Percentiles rank a stretch among this genome's conserved stretches.
phyloP scores from a whole-genome alignment of 64 coral and sea anemone species.

The Acropora tenuis region DNA sequence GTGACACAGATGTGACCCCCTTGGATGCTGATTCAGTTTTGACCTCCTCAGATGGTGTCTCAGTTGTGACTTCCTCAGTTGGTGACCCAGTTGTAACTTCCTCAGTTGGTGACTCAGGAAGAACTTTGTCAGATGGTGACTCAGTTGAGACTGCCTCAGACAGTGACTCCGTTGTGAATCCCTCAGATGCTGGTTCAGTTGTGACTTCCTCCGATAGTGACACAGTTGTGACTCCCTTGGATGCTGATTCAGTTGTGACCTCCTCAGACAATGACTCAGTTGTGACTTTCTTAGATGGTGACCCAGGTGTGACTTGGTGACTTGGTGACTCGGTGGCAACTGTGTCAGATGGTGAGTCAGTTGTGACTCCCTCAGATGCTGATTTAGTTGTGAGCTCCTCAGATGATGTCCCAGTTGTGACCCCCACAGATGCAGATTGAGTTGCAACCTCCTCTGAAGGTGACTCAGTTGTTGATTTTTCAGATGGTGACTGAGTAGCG shows the following conservation, averaged over 20 bases:
- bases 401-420: neutral
- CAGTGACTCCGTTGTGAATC: neutral
- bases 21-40: neutral
- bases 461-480: neutral
- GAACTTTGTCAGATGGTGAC: neutral
- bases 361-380: neutral
- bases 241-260: neutral
- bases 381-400: neutral
- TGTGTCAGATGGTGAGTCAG: neutral
- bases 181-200: neutral
- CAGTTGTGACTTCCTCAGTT: neutral
- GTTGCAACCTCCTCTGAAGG: neutral
- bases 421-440: neutral
- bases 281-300: neutral
- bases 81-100: neutral
- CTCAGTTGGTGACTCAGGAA: neutral
- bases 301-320: neutral
- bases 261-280: neutral
- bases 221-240: neutral
- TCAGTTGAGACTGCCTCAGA: neutral
- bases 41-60: neutral
- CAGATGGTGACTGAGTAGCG: neutral
- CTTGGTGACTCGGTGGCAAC: neutral
- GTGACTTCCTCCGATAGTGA: neutral
- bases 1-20: neutral